A percentile compares a stretch with the other conserved stretches of the same genome.
These are phyloP conservation scores for Neelides sp. DNA, from an alignment of 1,140 invertebrate genomes.

Conservation along the genomic window DNA sequence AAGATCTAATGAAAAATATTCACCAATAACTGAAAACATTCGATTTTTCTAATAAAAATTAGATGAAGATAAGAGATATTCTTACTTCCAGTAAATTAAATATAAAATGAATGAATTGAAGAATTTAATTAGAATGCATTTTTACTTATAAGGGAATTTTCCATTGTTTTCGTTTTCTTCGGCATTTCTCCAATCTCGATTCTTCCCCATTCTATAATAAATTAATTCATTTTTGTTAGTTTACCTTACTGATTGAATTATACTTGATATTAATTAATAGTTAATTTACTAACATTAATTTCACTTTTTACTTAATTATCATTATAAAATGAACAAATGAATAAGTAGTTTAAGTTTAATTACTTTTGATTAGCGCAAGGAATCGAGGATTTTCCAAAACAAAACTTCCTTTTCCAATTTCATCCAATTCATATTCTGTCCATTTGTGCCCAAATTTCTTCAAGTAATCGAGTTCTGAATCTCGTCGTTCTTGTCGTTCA, in stretches of 20 bases:
- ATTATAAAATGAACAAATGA: too few species aligned
- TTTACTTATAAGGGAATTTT: conserved; percentile 50
- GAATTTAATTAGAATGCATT: conserved; percentile 35
- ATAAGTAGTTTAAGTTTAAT: too few species aligned
- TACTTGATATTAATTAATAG: conserved; percentile 9
- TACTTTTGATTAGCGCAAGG: conserved; percentile 45
- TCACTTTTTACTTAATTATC: conserved; percentile 7
- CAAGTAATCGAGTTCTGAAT: conserved; percentile 78
- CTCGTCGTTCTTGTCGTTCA: conserved; percentile 51
- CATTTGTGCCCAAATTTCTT: conserved; percentile 64
- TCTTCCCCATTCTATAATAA: conserved; percentile 59
- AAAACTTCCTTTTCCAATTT: conserved; percentile 39
- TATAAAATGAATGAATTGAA: conserved; percentile 27
- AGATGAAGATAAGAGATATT: neutral
- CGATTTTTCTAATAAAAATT: neutral
- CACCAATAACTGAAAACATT: conserved; percentile 2
- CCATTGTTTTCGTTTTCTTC: conserved; percentile 48
- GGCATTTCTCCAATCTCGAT: conserved; percentile 57
- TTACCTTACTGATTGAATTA: neutral
- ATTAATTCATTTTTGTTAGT: too few species aligned
- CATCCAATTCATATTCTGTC: conserved; percentile 43
- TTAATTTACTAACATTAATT: conserved; percentile 9
- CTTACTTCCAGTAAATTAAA: conserved; percentile 9
- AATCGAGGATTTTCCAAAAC: conserved; percentile 59
- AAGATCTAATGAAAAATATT: conserved; percentile 9